Conservation (phyloP, 2,888 invertebrate species). For the Oscheius sp. region DNA sequence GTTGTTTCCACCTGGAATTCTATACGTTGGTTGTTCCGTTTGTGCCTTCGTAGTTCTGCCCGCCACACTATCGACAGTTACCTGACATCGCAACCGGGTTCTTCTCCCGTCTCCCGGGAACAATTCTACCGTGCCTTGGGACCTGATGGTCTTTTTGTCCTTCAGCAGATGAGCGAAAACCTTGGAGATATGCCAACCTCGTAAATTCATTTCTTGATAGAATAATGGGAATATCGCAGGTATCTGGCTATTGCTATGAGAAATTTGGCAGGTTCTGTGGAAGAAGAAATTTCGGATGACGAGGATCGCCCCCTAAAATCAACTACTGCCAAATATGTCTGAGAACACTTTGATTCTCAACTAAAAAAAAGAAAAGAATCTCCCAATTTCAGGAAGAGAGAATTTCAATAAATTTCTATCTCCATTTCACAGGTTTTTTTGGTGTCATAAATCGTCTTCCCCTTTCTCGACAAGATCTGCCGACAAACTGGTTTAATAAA, state of each 20-base stretch:
- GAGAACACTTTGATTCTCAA: not conserved
- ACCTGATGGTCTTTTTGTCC: constrained; percentile 67
- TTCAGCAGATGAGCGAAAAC: constrained; percentile 70
- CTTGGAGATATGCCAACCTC: constrained; percentile 71
- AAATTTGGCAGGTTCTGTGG: constrained; percentile 42
- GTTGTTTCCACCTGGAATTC: constrained; percentile 62
- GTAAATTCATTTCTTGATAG: constrained; percentile 37
- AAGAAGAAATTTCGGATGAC: constrained; percentile 20
- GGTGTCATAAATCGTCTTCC: not conserved
- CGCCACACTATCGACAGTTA: constrained; percentile 43
- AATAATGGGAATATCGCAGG: constrained; percentile 42
- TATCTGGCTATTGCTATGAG: constrained; percentile 68
- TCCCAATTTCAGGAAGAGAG: constrained; percentile 12
- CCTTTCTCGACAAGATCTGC: not conserved
- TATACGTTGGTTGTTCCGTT: constrained; percentile 57
- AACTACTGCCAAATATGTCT: constrained; percentile 17
- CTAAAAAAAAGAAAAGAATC: constrained; percentile 2
- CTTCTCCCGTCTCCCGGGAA: constrained; percentile 39
- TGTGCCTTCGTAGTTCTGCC: constrained; percentile 52
- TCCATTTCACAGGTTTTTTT: not conserved
- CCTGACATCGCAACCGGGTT: constrained; percentile 43
- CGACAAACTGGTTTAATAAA: too few relatives aligned
- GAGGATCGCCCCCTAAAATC: constrained; percentile 24
- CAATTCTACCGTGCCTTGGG: constrained; percentile 58
- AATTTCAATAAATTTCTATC: constrained; percentile 20